A percentile compares a stretch with the other conserved stretches of the same genome.
Evolutionary conservation across 2,888 invertebrate species (phyloP).

Genomic region (Morinoia aosen): DNA sequence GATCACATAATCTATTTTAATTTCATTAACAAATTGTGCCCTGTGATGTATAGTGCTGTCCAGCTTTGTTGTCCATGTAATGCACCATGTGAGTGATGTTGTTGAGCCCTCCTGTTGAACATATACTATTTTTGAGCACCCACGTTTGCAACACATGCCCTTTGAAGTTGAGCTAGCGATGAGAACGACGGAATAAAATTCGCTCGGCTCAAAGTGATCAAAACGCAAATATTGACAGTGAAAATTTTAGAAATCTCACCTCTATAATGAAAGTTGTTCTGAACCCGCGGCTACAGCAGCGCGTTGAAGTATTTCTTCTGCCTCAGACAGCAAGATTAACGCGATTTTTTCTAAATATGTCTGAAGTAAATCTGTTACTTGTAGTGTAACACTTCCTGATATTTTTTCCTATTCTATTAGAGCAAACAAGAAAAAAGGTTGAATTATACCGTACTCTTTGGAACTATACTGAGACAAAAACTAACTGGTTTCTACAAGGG

Average conservation of each 20-base stretch:
- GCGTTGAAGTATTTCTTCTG: neutral
- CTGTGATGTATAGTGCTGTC: neutral
- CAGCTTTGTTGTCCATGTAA: neutral
- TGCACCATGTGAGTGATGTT: conserved; percentile 16
- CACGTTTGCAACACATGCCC: neutral
- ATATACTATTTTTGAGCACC: neutral
- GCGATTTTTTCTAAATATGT: neutral
- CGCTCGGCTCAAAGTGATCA: neutral
- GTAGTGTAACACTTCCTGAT: neutral
- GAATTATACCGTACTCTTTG: neutral
- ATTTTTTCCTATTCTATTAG: neutral
- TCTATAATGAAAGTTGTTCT: neutral
- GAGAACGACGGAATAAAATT: neutral
- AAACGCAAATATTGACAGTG: neutral
- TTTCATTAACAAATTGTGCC: neutral
- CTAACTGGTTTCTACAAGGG: neutral
- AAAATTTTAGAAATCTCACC: neutral
- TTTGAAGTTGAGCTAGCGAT: neutral
- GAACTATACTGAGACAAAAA: neutral
- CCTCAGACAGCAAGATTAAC: neutral
- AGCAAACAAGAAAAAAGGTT: neutral
- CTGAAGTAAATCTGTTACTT: neutral
- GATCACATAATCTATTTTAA: neutral
- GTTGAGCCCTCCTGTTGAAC: conserved; percentile 8
- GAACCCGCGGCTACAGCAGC: neutral